A percentile compares a stretch with the other conserved stretches of the same genome.
phyloP scores from a whole-genome alignment of 2,797 vertebrate genomes.

The Sebastes diaconus region DNA sequence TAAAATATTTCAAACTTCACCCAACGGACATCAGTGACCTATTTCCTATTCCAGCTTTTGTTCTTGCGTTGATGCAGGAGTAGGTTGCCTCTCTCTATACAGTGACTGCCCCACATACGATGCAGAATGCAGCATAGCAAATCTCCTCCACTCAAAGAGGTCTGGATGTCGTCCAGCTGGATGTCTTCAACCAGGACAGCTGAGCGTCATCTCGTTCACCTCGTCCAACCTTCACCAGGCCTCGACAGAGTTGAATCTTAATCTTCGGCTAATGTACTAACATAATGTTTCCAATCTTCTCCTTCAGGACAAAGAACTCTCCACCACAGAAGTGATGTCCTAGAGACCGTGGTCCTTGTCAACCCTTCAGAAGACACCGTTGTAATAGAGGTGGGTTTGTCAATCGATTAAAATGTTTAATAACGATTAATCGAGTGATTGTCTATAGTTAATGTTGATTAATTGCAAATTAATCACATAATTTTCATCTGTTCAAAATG shows the following conservation, averaged over 20 bases:
- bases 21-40: slow-evolving; percentile 47
- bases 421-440: too few species aligned
- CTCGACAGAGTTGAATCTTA: neutral
- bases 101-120: slow-evolving; percentile 49
- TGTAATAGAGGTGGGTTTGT: slow-evolving; percentile 86
- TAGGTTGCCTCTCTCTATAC: slow-evolving; percentile 35
- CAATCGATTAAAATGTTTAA: too few species aligned
- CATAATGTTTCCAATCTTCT: slow-evolving; percentile 29
- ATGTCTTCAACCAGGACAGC: slow-evolving; percentile 27
- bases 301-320: slow-evolving; percentile 94
- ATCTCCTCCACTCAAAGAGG: slow-evolving; percentile 47
- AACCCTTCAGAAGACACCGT: slow-evolving; percentile 91
- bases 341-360: slow-evolving; percentile 94
- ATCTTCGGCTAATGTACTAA: neutral
- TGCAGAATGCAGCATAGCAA: slow-evolving; percentile 32
- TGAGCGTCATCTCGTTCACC: slow-evolving; percentile 25
- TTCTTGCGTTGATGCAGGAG: slow-evolving; percentile 43
- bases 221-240: neutral
- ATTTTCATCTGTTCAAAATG: too few species aligned
- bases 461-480: too few species aligned
- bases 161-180: slow-evolving; percentile 40
- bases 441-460: too few species aligned
- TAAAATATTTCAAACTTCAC: neutral
- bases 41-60: slow-evolving; percentile 54
- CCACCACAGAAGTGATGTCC: slow-evolving; percentile 90